A percentile compares a stretch with the other conserved stretches of the same genome.
These are phyloP conservation scores for Sebastes schlegelii DNA, from an alignment of 2,113 vertebrate genomes.

Conservation along the genomic window DNA sequence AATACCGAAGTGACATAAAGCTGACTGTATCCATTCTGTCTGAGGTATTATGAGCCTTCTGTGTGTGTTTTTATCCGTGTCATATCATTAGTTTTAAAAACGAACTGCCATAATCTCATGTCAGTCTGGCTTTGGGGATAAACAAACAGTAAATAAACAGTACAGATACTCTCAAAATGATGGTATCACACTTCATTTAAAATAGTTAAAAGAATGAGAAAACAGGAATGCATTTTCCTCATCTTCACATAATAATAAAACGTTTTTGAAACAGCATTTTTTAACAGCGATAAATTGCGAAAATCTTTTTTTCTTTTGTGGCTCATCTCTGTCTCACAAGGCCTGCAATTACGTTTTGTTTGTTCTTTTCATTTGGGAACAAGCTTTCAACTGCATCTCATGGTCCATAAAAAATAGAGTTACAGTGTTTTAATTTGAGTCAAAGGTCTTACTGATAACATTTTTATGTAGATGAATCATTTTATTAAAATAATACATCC, in stretches of 20 bases:
- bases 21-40: slow-evolving; percentile 39
- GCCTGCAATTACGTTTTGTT: not conserved
- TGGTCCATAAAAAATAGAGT: not conserved
- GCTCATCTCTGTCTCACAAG: not conserved
- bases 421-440: slow-evolving; percentile 1
- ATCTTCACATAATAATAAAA: not conserved
- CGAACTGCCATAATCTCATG: slow-evolving; percentile 33
- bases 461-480: too few species aligned
- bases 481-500: too few species aligned
- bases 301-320: not conserved
- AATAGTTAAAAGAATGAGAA: not conserved
- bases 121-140: slow-evolving; percentile 29
- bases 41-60: slow-evolving; percentile 31
- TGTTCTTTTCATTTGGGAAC: not conserved
- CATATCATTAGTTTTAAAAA: slow-evolving; percentile 39
- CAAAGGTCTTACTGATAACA: not conserved
- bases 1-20: slow-evolving; percentile 51
- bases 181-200: not conserved
- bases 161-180: not conserved
- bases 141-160: slow-evolving; percentile 30
- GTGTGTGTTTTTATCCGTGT: slow-evolving; percentile 38
- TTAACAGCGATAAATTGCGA: not conserved
- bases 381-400: not conserved
- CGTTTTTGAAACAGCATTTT: not conserved
- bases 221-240: not conserved